These are phyloP conservation scores for Cariama cristata DNA, from an alignment of 2,113 vertebrate species.

Conservation along the genomic window DNA sequence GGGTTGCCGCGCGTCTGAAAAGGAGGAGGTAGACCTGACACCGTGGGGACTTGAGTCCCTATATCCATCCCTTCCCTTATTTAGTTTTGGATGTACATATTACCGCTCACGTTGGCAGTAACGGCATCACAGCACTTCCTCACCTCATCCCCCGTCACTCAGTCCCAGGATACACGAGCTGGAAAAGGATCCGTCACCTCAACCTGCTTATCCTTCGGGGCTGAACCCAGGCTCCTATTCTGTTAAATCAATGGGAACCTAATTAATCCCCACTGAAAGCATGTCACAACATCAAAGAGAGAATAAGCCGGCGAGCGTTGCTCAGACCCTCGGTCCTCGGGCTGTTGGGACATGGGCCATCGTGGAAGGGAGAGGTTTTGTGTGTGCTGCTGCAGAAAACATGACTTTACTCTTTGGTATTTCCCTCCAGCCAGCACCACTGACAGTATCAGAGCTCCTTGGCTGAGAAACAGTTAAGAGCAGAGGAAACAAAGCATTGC, in stretches of 20 bases:
- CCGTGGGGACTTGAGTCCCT: background rate
- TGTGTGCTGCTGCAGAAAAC: background rate
- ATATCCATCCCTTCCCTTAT: background rate
- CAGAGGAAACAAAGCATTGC: background rate
- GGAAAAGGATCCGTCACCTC: background rate
- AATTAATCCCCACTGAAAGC: background rate
- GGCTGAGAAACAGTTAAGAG: background rate
- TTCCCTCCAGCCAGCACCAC: background rate
- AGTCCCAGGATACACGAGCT: background rate
- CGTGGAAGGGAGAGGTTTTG: background rate
- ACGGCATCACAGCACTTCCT: background rate
- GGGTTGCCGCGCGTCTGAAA: background rate
- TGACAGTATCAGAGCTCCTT: background rate
- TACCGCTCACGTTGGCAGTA: background rate
- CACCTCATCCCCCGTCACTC: accelerated
- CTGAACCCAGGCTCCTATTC: background rate
- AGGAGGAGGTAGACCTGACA: background rate
- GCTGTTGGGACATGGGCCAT: background rate
- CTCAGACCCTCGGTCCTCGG: background rate
- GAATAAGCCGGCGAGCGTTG: background rate
- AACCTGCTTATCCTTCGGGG: background rate
- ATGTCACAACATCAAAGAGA: background rate
- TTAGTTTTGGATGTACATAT: background rate
- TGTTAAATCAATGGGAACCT: background rate
- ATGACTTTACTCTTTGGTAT: background rate